A percentile compares a stretch with the other conserved stretches of the same genome.
phyloP scores from a whole-genome alignment of 2,113 vertebrate genomes.

The Pholis gunnellus region DNA sequence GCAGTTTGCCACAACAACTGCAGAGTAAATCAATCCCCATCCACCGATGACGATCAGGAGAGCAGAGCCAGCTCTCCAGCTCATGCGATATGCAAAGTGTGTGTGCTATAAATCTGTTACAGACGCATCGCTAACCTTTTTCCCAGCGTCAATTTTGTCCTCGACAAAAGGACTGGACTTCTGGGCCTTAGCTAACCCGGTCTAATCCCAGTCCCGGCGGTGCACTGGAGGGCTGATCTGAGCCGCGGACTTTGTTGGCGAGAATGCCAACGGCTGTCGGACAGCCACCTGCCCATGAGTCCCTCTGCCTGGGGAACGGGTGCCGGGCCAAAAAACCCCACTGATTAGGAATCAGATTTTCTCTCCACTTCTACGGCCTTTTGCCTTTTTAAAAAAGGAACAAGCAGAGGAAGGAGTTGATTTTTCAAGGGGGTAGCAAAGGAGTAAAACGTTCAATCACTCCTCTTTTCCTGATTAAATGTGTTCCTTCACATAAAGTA shows the following conservation, averaged over 20 bases:
- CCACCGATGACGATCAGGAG: constrained; percentile 52
- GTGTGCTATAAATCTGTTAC: constrained; percentile 46
- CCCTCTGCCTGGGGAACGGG: constrained; percentile 50
- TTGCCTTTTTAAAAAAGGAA: constrained; percentile 26
- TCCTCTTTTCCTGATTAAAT: constrained; percentile 15
- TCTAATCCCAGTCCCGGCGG: constrained; percentile 63
- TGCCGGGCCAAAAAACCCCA: constrained; percentile 57
- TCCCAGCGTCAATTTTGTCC: constrained; percentile 61
- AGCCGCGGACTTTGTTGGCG: constrained; percentile 57
- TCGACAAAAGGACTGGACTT: constrained; percentile 55
- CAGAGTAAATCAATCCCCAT: constrained; percentile 56
- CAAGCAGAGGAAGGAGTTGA: not conserved
- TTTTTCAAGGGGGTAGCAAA: not conserved
- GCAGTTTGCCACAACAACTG: constrained; percentile 23
- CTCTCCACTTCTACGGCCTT: constrained; percentile 31
- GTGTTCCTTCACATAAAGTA: not conserved
- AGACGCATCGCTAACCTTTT: no score
- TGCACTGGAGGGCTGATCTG: constrained; percentile 56
- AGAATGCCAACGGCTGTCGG: constrained; percentile 67
- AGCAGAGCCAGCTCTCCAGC: constrained; percentile 34
- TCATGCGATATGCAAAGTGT: constrained; percentile 51
- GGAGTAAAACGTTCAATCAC: not conserved
- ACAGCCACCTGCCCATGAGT: constrained; percentile 64
- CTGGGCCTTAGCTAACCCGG: constrained; percentile 54
- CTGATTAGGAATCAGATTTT: constrained; percentile 65